Percentiles rank a stretch among this genome's conserved stretches.
Conservation (phyloP, 2,113 vertebrate species). For the Conger conger region DNA sequence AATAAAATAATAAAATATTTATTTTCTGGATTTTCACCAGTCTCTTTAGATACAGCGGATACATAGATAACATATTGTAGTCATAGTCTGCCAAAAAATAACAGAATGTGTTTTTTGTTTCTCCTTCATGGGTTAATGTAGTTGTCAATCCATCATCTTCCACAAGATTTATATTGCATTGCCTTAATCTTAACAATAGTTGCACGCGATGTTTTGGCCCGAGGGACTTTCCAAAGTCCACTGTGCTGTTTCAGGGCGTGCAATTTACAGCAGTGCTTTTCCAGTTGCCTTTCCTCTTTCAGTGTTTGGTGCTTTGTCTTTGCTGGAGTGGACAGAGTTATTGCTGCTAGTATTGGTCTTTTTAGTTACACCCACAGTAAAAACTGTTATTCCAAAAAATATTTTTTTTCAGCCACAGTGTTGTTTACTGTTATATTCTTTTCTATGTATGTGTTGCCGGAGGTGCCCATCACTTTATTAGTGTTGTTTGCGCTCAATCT, state of each 20-base stretch:
- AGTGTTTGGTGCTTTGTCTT: neutral
- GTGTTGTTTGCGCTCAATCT: neutral
- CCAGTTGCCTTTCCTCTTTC: neutral
- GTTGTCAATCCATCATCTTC: neutral
- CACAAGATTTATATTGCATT: neutral
- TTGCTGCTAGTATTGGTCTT: neutral
- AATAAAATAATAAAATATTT: too few species aligned
- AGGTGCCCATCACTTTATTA: neutral
- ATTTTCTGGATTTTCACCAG: too few species aligned
- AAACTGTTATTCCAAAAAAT: neutral
- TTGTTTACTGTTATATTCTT: neutral
- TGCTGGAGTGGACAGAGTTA: neutral
- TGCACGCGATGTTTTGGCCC: neutral
- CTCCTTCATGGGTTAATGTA: neutral
- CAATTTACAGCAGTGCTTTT: neutral
- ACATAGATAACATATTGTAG: too few species aligned
- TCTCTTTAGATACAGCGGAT: too few species aligned
- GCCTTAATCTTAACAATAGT: neutral
- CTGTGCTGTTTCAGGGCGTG: neutral
- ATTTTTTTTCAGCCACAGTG: neutral
- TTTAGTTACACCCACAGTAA: neutral
- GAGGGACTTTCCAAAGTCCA: neutral
- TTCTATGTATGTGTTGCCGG: neutral
- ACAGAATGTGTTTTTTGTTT: too few species aligned
- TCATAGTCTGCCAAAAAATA: too few species aligned